Base-by-base conservation (phyloP, 1,140 invertebrate species). In the Akabosia matsudoensis region DNA sequence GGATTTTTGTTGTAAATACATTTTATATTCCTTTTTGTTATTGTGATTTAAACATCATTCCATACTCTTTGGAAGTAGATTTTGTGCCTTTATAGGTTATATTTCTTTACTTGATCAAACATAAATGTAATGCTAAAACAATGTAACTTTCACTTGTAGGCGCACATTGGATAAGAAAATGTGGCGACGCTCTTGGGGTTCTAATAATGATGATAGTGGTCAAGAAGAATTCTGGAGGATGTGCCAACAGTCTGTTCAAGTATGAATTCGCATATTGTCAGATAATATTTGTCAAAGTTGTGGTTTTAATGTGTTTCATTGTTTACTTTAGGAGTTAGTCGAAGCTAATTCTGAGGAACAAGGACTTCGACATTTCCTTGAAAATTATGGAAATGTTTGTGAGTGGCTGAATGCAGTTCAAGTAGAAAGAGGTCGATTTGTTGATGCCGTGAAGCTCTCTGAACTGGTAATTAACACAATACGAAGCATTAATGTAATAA, bases 351-450 rank as follows among this genome's bases (percentile, higher is more conserved):
- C 61, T 33, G 73, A 80, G 31, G 72, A 78, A 28, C 70, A 76
- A 76, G 74, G 61, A 64, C 56, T 78, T 45, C 73, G 75, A 64
- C 76, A 80, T 22, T 80, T 80, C 70, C 74, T 80, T 18, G 79
- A 80, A 34, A 24, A 74, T 37, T 80, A 80, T 33, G 14, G 64
- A 1, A 78, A 75, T 14, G 45, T 77, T 24, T 74, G 72, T n/a
- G 79, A 80, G 61, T 80, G 79, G 79, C 54, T 80, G 1, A 80
- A 80, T 54, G 78, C 76, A n/a, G 30, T 80, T 4, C 79, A 80
- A 70, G 26, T 72, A 14, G 61, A 76, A 30, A 70, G 79, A 37
- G 74, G 76, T 14, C 34, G 70, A 33, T 78, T 76, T 52, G 75
- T 74, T 26, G 79, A 80, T 71, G 37, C 76, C 37, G 24, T 37